A percentile compares a stretch with the other conserved stretches of the same genome.
These are phyloP conservation scores for Sminthopsis crassicaudata DNA, from an alignment of 2,113 vertebrate species.

Conservation along the genomic window DNA sequence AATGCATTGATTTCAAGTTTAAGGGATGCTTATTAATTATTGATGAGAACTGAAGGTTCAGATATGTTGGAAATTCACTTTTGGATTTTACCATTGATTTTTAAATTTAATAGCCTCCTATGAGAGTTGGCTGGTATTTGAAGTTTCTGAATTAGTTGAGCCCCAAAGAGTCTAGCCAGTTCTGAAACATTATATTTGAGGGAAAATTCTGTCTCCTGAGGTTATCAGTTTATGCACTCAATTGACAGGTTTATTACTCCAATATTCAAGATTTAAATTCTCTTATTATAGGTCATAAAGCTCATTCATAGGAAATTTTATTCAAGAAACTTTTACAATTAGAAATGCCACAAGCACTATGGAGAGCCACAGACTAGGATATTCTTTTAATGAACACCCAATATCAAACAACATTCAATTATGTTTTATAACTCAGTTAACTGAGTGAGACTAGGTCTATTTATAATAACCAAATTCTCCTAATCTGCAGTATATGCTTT, in stretches of 20 bases:
- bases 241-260: background rate
- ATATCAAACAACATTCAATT: constrained; percentile 11
- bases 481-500: background rate
- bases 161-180: constrained; percentile 6
- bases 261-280: background rate
- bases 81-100: constrained; percentile 22
- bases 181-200: constrained; percentile 21
- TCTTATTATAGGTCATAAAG: constrained; percentile 17
- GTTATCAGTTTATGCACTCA: constrained; percentile 29
- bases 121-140: background rate
- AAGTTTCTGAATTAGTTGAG: background rate
- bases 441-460: background rate
- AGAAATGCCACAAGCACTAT: constrained; percentile 5
- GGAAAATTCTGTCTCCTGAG: background rate
- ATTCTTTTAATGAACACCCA: background rate
- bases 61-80: background rate
- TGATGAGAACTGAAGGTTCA: constrained; percentile 11
- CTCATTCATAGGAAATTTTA: background rate
- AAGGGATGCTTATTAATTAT: background rate
- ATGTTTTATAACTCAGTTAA: background rate
- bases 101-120: background rate
- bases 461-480: background rate
- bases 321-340: background rate
- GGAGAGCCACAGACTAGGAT: background rate
- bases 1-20: constrained; percentile 38